These are phyloP conservation scores for Anguilla megastoma DNA, from an alignment of 2,797 vertebrate species.

Conservation along the genomic window DNA sequence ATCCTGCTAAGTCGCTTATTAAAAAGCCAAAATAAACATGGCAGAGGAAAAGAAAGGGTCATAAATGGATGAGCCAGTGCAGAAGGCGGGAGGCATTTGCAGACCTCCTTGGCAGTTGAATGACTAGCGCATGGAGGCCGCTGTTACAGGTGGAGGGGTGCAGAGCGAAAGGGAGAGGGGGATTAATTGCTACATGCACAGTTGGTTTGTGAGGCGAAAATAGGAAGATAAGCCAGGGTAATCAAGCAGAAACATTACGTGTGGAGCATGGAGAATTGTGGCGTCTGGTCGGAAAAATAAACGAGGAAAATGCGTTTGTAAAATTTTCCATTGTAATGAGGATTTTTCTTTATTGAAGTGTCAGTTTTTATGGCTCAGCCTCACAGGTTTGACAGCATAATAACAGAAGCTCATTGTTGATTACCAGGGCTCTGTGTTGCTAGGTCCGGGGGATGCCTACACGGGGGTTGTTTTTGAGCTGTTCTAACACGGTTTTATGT, in stretches of 20 bases:
- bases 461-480: neutral
- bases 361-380: slow-evolving; percentile 21
- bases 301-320: slow-evolving; percentile 22
- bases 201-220: slow-evolving; percentile 36
- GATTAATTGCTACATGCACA: slow-evolving; percentile 30
- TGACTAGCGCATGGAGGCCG: neutral
- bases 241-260: slow-evolving; percentile 37
- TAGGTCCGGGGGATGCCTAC: neutral
- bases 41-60: neutral
- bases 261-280: slow-evolving; percentile 40
- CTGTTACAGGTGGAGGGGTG: slow-evolving; percentile 4
- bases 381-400: slow-evolving; percentile 11
- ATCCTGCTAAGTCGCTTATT: slow-evolving; percentile 10
- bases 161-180: neutral
- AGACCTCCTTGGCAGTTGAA: slow-evolving; percentile 24
- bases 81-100: slow-evolving; percentile 16
- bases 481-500: neutral
- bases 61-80: neutral
- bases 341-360: slow-evolving; percentile 16
- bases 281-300: slow-evolving; percentile 35
- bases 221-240: slow-evolving; percentile 26
- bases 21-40: slow-evolving; percentile 1
- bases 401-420: slow-evolving; percentile 15
- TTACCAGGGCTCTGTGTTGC: neutral
- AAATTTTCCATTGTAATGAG: slow-evolving; percentile 23